Base-by-base conservation (phyloP, 1,140 invertebrate species). In the Drosophila ironensis region DNA sequence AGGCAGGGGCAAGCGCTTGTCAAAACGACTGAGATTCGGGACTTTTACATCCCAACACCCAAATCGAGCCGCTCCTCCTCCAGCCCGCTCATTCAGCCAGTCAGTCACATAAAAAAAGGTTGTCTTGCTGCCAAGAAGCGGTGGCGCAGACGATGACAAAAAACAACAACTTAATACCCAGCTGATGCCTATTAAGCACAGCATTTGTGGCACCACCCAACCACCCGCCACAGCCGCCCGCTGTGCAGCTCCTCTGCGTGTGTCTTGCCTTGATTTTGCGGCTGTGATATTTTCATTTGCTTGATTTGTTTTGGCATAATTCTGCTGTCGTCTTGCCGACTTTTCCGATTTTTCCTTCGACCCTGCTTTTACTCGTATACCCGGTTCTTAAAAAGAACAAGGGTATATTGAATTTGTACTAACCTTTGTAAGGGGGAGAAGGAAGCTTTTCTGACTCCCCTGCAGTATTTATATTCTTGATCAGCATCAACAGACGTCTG, bases 241-340 rank as follows among this genome's bases (percentile, higher is more conserved):
- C 54, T 71, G 68, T 52, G 38, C 45, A 45, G 30, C 47, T 22
- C 30, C 30, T n/a, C 51, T 73, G 61, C 56, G 77, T 81, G 77
- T 71, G 57, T 48, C 28, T 66, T 78, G 78, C 60, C 53, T 68
- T 86, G 80, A 86, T 86, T 86, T 86, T 75, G 74, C 64, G 74
- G 71, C 80, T 75, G 81, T 80, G 67, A 75, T 86, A 86, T 86
- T 86, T 86, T 86, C 71, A 86, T 86, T 86, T 86, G 80, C 81
- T 80, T 86, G 80, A 86, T 86, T 86, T 86, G 80, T 86, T 86
- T 86, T 86, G 80, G 74, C 80, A 86, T 86, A 86, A 86, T 86
- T 86, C 33, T 37, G 33, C 74, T 38, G 52, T 37, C 53, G 30
- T 60, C 56, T 25, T 60, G 14, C 51, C 28, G 50, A 50, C 47